These are phyloP conservation scores for Syrphus vitripennis DNA, from an alignment of 2,888 invertebrate genomes.

Conservation along the genomic window DNA sequence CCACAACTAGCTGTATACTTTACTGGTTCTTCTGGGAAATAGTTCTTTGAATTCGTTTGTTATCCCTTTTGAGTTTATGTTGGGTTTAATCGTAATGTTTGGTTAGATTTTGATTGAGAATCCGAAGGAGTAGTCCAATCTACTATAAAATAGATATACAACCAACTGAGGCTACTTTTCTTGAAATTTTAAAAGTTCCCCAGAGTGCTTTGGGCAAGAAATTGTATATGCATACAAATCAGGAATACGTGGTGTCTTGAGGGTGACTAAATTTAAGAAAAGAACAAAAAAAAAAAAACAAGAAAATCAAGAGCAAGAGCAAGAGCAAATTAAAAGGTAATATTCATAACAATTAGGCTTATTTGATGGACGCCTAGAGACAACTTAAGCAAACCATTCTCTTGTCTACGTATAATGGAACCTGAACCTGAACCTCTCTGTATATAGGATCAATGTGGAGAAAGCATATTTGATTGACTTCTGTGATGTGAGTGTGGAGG, in stretches of 20 bases:
- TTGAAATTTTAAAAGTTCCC: slow-evolving; percentile 49
- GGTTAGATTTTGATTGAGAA: slow-evolving; percentile 49
- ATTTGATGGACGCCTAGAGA: slow-evolving; percentile 42
- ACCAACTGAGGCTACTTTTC: slow-evolving; percentile 24
- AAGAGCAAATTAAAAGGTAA: slow-evolving; percentile 42
- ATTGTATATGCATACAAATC: slow-evolving; percentile 57
- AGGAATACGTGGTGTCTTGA: slow-evolving; percentile 43
- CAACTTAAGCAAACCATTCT: slow-evolving; percentile 8
- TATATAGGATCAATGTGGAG: not conserved
- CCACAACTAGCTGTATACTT: not conserved
- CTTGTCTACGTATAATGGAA: not conserved
- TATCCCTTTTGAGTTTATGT: slow-evolving; percentile 30
- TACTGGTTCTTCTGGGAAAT: slow-evolving; percentile 50
- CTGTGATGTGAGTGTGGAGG: not conserved
- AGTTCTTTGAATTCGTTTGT: slow-evolving; percentile 56
- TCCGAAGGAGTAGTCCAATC: not conserved
- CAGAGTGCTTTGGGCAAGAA: slow-evolving; percentile 9
- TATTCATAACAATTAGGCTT: slow-evolving; percentile 61
- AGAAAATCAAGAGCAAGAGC: not conserved
- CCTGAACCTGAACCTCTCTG: not conserved
- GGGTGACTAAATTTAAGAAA: slow-evolving; percentile 42
- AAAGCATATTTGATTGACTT: slow-evolving; percentile 18
- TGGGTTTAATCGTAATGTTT: slow-evolving; percentile 1
- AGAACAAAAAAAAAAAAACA: not conserved
- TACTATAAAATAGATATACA: not conserved